Evolutionary conservation across 2,113 vertebrate genomes (phyloP).

Genomic region (Pomatostomus ruficeps): DNA sequence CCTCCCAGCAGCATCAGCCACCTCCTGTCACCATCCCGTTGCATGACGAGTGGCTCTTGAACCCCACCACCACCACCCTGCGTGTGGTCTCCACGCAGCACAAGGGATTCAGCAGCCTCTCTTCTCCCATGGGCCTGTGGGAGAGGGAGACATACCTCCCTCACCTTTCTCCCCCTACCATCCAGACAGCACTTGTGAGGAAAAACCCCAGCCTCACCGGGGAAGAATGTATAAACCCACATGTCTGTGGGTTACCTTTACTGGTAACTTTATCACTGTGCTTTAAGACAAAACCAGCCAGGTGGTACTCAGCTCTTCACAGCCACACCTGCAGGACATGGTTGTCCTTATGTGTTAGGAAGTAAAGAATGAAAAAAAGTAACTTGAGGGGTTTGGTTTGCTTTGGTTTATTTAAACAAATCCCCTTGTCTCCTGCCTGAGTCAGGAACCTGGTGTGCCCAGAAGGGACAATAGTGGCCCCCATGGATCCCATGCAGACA

Average conservation of each 20-base stretch:
- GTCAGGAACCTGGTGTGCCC: rapidly evolving
- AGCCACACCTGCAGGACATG: background rate
- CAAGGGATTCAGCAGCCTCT: background rate
- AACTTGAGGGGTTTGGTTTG: background rate
- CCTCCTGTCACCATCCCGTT: background rate
- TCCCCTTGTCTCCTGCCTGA: background rate
- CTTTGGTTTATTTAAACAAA: background rate
- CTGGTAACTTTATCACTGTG: constrained; percentile 60
- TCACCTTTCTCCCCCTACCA: background rate
- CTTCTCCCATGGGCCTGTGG: background rate
- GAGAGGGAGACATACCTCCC: background rate
- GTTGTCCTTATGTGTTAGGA: background rate
- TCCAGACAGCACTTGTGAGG: background rate
- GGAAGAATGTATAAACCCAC: constrained; percentile 54
- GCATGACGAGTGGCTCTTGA: rapidly evolving
- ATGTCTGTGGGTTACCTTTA: background rate
- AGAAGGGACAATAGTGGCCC: background rate
- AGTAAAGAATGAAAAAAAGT: background rate
- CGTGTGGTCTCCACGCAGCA: rapidly evolving
- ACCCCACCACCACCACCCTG: rapidly evolving
- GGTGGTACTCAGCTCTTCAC: constrained; percentile 3
- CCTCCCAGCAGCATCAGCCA: background rate
- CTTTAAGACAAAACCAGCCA: constrained; percentile 43
- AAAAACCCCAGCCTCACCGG: background rate
- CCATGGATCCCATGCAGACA: background rate